Base-by-base conservation (phyloP, 2,797 vertebrate species). In the Molossus alvarezi region DNA sequence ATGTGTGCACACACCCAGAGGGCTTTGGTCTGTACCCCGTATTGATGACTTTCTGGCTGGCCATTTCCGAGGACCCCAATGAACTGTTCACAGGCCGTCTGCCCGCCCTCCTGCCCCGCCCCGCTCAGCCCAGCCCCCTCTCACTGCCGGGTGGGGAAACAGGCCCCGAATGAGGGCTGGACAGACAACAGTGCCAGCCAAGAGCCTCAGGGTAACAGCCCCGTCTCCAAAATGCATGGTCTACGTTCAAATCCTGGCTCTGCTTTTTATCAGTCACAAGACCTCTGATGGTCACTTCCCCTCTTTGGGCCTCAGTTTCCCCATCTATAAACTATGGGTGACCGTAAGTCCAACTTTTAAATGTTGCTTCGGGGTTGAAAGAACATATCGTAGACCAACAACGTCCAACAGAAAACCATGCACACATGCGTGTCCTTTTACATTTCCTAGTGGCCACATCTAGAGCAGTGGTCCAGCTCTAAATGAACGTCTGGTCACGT, bases 361-460 rank as follows among this genome's bases (percentile, higher is more conserved):
- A 13, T 6, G 6, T 5, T 12, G 29, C 15, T 12, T 1, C 0
- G 2, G 41, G 13, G 15, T 3, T 5, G 21, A 12, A 53, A 69
- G 48, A 65, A 57, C 3, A 0, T 4, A 6, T 18, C 4, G 25
- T 6, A 45, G 55, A 18, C 33, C 60, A 7, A 64, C 9, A 13
- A 8, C 0, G 0, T 4, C 55, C 53, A 5, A 27, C 10, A 57
- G 76, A 33, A 37, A 83, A 25, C 53, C 20, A 48, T 1, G 5
- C 0, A 21, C 1, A 0, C 41, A 3, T 29, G 9, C 0, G 0
- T 4, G 41, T 1, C 5, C 20, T 21, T 27, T 48, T 20, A 2
- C 15, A 55, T 33, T 45, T 85, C 93, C 21, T 25, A 0, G 55
- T 1, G 25, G 72, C 64, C 72, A 12, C 55, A 1, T 3, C 33